Conservation (phyloP, 2,797 vertebrate genomes). For the Anguilla obscura region DNA sequence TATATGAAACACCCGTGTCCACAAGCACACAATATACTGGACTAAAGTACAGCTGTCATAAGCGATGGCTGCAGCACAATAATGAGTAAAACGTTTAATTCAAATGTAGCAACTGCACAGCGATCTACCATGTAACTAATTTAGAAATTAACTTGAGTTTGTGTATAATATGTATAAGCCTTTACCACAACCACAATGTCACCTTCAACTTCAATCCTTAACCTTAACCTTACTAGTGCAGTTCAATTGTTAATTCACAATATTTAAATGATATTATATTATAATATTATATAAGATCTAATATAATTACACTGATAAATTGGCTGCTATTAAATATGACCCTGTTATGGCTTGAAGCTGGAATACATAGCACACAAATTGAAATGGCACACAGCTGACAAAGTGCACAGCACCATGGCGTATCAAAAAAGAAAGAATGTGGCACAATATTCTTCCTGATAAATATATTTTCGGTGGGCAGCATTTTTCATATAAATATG, state of each 20-base stretch:
- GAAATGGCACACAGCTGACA: not conserved
- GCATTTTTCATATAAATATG: not conserved
- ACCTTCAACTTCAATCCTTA: not conserved
- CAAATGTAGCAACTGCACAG: not conserved
- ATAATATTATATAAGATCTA: not conserved
- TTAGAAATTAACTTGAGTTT: not conserved
- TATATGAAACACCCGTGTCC: not conserved
- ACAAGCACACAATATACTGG: not conserved
- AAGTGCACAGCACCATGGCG: not conserved
- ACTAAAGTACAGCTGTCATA: not conserved
- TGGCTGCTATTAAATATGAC: not conserved
- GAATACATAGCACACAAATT: not conserved
- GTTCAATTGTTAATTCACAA: not conserved
- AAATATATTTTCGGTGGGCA: not conserved
- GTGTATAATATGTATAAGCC: not conserved
- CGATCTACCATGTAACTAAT: not conserved
- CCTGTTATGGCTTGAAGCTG: not conserved
- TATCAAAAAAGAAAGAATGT: not conserved
- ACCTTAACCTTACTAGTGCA: not conserved
- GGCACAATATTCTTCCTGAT: not conserved
- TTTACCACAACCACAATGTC: not conserved
- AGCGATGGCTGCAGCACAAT: not conserved
- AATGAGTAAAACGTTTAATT: not conserved
- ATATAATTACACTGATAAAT: not conserved
- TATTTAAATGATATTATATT: not conserved